Conservation (phyloP, 2,888 invertebrate genomes). For the Cerceris rybyensis region DNA sequence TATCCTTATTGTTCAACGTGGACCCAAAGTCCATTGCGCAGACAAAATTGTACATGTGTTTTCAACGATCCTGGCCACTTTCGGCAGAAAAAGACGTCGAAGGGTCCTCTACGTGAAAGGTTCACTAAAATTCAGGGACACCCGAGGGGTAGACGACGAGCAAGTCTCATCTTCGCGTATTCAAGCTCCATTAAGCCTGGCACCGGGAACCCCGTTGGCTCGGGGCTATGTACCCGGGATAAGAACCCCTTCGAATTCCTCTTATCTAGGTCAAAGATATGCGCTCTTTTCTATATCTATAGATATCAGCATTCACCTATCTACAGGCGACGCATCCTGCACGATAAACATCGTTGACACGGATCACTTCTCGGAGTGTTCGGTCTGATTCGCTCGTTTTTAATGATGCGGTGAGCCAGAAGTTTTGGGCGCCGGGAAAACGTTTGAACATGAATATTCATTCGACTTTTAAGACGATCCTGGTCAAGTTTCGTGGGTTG, state of each 20-base stretch:
- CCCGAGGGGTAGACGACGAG: constrained; percentile 30
- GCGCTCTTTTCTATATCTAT: constrained; percentile 18
- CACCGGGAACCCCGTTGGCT: constrained; percentile 44
- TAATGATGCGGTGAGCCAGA: constrained; percentile 26
- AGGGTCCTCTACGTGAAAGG: constrained; percentile 13
- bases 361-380: constrained; percentile 41
- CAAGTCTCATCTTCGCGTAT: constrained; percentile 59
- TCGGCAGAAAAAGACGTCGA: neutral
- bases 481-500: too few species aligned
- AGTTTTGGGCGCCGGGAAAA: neutral
- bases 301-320: neutral
- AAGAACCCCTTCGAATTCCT: constrained; percentile 65
- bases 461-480: too few species aligned
- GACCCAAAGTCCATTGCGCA: too few species aligned
- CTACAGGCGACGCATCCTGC: constrained; percentile 28
- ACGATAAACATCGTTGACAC: constrained; percentile 63
- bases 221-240: constrained; percentile 56
- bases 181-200: constrained; percentile 67
- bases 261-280: constrained; percentile 69
- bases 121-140: constrained; percentile 45
- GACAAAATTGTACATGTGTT: neutral
- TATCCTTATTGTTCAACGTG: too few species aligned
- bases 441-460: neutral
- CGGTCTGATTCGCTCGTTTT: constrained; percentile 26
- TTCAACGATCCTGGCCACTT: neutral